Evolutionary conservation across 2,113 vertebrate genomes (phyloP), one percentile per base, ranked within the genome.

Genomic region (Prietella phreatophila): DNA sequence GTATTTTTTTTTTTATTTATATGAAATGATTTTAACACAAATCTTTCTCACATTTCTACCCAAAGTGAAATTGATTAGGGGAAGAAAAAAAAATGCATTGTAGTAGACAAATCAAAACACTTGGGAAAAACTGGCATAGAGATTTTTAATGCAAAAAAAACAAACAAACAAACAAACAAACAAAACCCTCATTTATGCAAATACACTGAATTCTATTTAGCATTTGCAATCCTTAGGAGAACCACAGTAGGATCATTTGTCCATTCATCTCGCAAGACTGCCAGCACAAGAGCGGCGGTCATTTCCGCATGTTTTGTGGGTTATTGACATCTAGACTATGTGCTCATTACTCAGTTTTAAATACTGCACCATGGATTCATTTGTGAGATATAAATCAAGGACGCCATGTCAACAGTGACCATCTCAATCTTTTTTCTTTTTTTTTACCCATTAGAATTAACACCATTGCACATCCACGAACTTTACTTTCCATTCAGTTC

Each of bases 331-430:
- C 56, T 14, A 30, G 27, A 76, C 56, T 78, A 6, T 79, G 50
- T 33, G 25, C 42, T 79, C 39, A 63, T 86, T 78, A 33, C 27
- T 86, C 56, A 63, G 25, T 14, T 78, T 63, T 69, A 84, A 84
- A 63, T 30, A 71, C 65, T 55, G 47, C 30, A 60, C 17, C 39
- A 63, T 63, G 27, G 58, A 79, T 76, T 47, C 30, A 65, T 14
- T 61, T n/a, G 1, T 76, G 53, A 75, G 76, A 39, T 27, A 63
- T 22, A 81, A 36, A 60, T 78, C 71, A 78, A 42, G n/a, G 84
- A 17, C 61, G 71, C 2, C 15, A 55, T 58, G 14, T 81, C n/a
- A 81, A 55, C 27, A 30, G 75, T 53, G 25, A 53, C 20, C n/a
- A 4, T 8, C 78, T 56, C 17, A 20, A 33, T 50, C 4, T 30